These are phyloP conservation scores for Peromyscus polionotus DNA, from an alignment of 2,113 vertebrate genomes.

Conservation along the genomic window DNA sequence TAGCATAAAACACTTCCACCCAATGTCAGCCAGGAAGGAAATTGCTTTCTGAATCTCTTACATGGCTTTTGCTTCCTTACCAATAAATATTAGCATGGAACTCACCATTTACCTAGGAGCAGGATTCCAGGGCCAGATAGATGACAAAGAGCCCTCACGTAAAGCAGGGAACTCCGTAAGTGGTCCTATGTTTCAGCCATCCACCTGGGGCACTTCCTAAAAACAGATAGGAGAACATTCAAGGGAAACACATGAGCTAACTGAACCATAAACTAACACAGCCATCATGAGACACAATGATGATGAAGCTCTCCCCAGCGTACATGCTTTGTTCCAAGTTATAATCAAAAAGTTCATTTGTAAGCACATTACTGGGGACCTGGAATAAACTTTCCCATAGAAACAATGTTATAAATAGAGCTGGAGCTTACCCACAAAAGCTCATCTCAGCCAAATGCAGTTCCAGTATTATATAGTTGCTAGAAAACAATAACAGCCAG, in stretches of 20 bases:
- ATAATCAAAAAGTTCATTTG: conserved; percentile 59
- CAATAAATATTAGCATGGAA: not conserved
- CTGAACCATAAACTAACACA: not conserved
- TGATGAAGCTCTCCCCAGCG: conserved; percentile 4
- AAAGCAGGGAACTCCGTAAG: not conserved
- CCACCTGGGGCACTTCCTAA: not conserved
- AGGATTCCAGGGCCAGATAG: not conserved
- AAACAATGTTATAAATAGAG: conserved; percentile 67
- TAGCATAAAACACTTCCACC: not conserved
- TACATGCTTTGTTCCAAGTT: conserved; percentile 7
- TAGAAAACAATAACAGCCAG: conserved; percentile 57
- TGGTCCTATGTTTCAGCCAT: not conserved
- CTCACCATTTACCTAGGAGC: not conserved
- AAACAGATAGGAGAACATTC: not conserved
- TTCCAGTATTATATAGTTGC: conserved; percentile 7
- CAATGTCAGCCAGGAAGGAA: not conserved
- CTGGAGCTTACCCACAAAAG: conserved; percentile 13
- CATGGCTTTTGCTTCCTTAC: not conserved
- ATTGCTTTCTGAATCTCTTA: not conserved
- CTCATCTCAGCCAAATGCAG: not conserved
- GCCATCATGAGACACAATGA: not conserved
- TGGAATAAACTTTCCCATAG: conserved; percentile 64
- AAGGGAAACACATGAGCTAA: not conserved
- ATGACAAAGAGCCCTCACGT: fast-evolving
- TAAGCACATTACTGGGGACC: conserved; percentile 32